A percentile compares a stretch with the other conserved stretches of the same genome.
Evolutionary conservation across 2,888 invertebrate genomes (phyloP).

Genomic region (Biston betularia): DNA sequence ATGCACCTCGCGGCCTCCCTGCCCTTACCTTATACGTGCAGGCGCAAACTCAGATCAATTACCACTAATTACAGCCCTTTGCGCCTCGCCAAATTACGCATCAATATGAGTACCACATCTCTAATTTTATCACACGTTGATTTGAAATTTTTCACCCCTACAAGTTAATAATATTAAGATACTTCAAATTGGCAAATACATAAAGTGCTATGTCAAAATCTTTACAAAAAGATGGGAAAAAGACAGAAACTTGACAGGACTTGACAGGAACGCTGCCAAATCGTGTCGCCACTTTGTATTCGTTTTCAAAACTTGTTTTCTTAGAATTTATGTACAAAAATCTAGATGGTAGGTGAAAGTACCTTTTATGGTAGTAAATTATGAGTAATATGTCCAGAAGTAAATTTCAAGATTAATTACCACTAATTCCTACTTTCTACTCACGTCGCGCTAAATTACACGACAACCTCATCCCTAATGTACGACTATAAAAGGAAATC

Average conservation of each 20-base stretch:
- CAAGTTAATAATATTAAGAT: no score
- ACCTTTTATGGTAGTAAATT: no score
- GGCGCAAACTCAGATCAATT: slow-evolving; percentile 80
- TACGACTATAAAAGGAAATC: slow-evolving; percentile 48
- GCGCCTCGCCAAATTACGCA: slow-evolving; percentile 47
- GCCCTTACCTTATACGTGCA: slow-evolving; percentile 76
- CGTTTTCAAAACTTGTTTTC: no score
- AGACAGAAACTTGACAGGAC: no score
- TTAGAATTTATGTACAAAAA: no score
- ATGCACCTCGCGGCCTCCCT: slow-evolving; percentile 66
- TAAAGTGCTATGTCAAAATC: no score
- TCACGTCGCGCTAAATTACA: slow-evolving; percentile 50
- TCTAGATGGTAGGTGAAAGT: no score
- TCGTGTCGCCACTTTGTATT: no score
- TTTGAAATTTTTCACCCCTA: not conserved
- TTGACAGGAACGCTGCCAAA: no score
- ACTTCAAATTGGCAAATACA: no score
- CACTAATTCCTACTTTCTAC: slow-evolving; percentile 77
- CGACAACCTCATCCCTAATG: slow-evolving; percentile 53
- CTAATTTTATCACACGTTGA: slow-evolving; percentile 24
- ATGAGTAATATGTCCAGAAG: no score
- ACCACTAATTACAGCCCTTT: slow-evolving; percentile 79
- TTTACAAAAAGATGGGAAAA: no score
- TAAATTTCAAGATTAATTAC: slow-evolving; percentile 73
- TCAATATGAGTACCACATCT: slow-evolving; percentile 49